Evolutionary conservation across 2,797 vertebrate genomes (phyloP).

Genomic region (Myioborus miniatus): DNA sequence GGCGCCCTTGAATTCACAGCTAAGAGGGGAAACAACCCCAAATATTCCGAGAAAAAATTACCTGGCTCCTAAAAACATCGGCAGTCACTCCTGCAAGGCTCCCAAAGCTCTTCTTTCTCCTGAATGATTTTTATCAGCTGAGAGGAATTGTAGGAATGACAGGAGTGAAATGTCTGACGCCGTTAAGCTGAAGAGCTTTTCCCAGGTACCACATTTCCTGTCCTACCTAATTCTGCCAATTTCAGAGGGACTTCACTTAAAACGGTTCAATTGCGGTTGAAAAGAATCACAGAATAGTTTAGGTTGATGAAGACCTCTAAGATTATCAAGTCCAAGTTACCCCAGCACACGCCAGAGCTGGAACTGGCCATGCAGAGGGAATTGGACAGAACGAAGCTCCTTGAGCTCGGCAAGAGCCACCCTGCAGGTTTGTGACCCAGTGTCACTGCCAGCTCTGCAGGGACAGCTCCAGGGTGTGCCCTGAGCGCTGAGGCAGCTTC

Average conservation of each 20-base stretch:
- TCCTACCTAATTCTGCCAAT: background rate
- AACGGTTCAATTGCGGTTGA: background rate
- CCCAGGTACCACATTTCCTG: background rate
- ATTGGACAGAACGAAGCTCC: background rate
- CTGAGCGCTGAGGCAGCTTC: background rate
- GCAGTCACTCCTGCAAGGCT: background rate
- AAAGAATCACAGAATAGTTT: background rate
- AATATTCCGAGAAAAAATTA: background rate
- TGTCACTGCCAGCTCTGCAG: background rate
- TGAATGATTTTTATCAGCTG: background rate
- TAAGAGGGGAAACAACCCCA: background rate
- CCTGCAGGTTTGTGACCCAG: accelerated
- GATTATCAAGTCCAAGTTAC: background rate
- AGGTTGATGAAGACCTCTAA: background rate
- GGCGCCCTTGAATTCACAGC: too few species aligned
- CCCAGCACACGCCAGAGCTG: background rate
- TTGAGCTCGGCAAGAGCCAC: too few species aligned
- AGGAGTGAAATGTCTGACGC: too few species aligned
- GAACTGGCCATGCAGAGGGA: background rate
- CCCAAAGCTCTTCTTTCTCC: background rate
- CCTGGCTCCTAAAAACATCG: background rate
- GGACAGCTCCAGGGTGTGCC: background rate
- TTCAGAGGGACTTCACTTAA: background rate
- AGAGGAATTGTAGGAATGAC: accelerated
- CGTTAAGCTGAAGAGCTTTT: background rate